Percentiles rank a stretch among this genome's conserved stretches.
These are phyloP conservation scores for Progne subis DNA, from an alignment of 2,113 vertebrate genomes.

Conservation along the genomic window DNA sequence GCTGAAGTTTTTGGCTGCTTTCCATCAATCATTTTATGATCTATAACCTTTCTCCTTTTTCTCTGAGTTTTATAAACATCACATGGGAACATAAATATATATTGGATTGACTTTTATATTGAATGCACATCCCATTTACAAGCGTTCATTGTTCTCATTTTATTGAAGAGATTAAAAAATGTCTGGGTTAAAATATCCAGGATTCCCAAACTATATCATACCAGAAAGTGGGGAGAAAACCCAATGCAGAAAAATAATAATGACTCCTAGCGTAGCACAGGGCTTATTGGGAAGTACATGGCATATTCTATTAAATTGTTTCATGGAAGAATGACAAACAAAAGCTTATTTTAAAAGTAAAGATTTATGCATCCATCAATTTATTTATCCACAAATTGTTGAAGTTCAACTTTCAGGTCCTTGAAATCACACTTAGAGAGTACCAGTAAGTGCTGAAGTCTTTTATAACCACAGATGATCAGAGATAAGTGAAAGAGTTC, in stretches of 20 bases:
- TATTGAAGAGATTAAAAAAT: neutral
- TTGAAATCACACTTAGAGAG: fast-evolving
- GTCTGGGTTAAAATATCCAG: neutral
- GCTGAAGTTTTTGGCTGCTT: neutral
- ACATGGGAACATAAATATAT: neutral
- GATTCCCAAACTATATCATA: neutral
- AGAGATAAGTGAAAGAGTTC: neutral
- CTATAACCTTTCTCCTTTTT: neutral
- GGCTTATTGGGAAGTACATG: neutral
- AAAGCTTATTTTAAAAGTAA: neutral
- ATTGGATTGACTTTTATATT: neutral
- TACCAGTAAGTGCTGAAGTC: neutral
- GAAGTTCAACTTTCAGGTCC: neutral
- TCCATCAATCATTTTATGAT: neutral
- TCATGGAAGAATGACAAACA: neutral
- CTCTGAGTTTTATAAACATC: neutral
- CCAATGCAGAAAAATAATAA: neutral
- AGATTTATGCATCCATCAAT: neutral
- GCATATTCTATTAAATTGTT: neutral
- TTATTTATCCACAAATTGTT: neutral
- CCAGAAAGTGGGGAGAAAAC: neutral
- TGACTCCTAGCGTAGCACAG: neutral
- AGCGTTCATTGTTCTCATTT: neutral
- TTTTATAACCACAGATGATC: neutral
- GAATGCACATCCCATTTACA: neutral